A percentile compares a stretch with the other conserved stretches of the same genome.
Evolutionary conservation across 2,888 invertebrate species (phyloP).

Genomic region (Drosophila ezoana): DNA sequence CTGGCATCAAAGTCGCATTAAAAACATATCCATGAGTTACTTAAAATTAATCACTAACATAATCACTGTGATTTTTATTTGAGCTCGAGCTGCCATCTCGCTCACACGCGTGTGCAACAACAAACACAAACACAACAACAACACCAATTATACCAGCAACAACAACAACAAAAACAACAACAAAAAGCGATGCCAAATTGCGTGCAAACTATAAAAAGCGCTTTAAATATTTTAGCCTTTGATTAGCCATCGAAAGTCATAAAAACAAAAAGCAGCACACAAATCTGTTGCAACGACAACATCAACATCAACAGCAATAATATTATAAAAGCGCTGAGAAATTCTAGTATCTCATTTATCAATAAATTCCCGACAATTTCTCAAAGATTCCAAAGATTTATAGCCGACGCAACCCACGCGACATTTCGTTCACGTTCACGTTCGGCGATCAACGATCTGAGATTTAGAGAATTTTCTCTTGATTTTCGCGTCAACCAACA

Average conservation of each 20-base stretch:
- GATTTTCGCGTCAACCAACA: conserved; percentile 47
- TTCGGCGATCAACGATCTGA: background rate
- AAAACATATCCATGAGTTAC: conserved; percentile 81
- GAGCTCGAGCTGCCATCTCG: conserved; percentile 47
- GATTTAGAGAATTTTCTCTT: conserved; percentile 15
- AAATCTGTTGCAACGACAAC: conserved; percentile 48
- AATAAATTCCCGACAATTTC: conserved; percentile 43
- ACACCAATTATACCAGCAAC: conserved; percentile 5
- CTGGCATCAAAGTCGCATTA: conserved; percentile 73
- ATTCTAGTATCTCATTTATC: conserved; percentile 32
- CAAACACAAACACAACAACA: conserved; percentile 37
- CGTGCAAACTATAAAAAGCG: conserved; percentile 65
- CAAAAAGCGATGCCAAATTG: conserved; percentile 41
- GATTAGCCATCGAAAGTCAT: conserved; percentile 53
- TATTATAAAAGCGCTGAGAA: conserved; percentile 37
- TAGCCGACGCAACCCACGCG: conserved; percentile 71
- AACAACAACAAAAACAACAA: conserved; percentile 10
- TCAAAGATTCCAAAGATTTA: conserved; percentile 54
- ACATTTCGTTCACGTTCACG: conserved; percentile 34
- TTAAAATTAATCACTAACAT: conserved; percentile 81
- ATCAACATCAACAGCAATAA: conserved; percentile 38
- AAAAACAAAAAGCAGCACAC: conserved; percentile 22
- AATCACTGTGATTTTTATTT: conserved; percentile 80
- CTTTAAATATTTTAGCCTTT: conserved; percentile 51
- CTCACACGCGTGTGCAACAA: conserved; percentile 66